Evolutionary conservation across 1,140 invertebrate species (phyloP).

Genomic region (Cecropterus lyciades): DNA sequence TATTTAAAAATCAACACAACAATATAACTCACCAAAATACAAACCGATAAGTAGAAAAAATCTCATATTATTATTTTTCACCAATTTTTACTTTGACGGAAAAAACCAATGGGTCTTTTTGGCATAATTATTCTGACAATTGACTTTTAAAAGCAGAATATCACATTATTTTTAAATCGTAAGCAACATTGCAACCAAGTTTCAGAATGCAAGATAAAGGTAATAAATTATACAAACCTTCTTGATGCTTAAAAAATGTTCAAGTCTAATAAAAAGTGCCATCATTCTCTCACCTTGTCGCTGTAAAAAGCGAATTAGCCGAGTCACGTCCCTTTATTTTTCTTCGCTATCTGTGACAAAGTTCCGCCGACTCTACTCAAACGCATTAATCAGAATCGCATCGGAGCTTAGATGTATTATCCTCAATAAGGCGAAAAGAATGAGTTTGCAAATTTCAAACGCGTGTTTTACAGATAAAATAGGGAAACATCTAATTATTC

Average conservation of each 20-base stretch:
- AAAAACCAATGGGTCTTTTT: slow-evolving; percentile 51
- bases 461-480: slow-evolving; percentile 79
- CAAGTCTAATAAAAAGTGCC: slow-evolving; percentile 47
- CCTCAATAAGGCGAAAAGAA: slow-evolving; percentile 80
- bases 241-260: slow-evolving; percentile 33
- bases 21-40: slow-evolving; percentile 53
- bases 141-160: slow-evolving; percentile 71
- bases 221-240: slow-evolving; percentile 48
- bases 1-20: neutral
- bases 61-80: slow-evolving; percentile 54
- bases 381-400: slow-evolving; percentile 82
- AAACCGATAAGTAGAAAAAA: slow-evolving; percentile 46
- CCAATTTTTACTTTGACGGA: slow-evolving; percentile 36
- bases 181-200: slow-evolving; percentile 27
- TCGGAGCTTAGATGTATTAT: slow-evolving; percentile 78
- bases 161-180: slow-evolving; percentile 42
- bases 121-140: slow-evolving; percentile 56
- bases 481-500: slow-evolving; percentile 82
- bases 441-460: slow-evolving; percentile 82
- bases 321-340: slow-evolving; percentile 80
- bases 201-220: slow-evolving; percentile 8
- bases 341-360: slow-evolving; percentile 78
- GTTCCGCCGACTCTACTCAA: slow-evolving; percentile 70
- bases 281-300: slow-evolving; percentile 54
- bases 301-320: slow-evolving; percentile 74